Conservation (phyloP, 2,888 invertebrate species). For the Cinara cedri region DNA sequence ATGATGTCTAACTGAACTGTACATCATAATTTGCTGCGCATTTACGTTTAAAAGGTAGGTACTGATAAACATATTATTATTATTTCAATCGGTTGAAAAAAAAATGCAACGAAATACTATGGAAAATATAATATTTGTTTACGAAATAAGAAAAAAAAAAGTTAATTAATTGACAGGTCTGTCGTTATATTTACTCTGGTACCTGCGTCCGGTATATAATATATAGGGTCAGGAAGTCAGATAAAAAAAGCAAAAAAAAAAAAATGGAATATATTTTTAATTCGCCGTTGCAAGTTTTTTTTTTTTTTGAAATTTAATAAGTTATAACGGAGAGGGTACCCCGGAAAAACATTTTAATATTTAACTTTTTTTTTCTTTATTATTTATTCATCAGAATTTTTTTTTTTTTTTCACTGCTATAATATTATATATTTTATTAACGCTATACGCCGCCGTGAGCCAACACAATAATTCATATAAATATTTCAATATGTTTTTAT, state of each 20-base stretch:
- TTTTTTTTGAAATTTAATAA: conserved; percentile 11
- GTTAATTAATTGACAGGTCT: too few species aligned
- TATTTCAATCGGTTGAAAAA: too few species aligned
- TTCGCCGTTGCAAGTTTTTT: conserved; percentile 4
- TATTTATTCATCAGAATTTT: neutral
- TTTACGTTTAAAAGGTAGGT: too few species aligned
- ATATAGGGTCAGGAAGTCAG: neutral
- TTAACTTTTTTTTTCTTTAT: neutral
- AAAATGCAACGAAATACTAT: too few species aligned
- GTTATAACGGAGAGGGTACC: neutral
- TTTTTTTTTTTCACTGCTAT: neutral
- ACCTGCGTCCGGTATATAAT: neutral
- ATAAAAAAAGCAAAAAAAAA: neutral
- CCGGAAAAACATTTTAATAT: conserved; percentile 17
- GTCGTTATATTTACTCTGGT: neutral
- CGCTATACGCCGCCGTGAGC: neutral
- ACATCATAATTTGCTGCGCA: too few species aligned
- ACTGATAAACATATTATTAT: too few species aligned
- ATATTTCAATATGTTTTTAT: conserved; percentile 1
- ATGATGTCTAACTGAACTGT: too few species aligned
- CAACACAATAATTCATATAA: neutral
- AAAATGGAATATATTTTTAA: neutral
- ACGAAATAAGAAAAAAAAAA: too few species aligned
- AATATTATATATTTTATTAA: neutral
- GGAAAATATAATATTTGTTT: too few species aligned